These are phyloP conservation scores for Mus caroli DNA, from an alignment of 2,797 vertebrate genomes.

Conservation along the genomic window DNA sequence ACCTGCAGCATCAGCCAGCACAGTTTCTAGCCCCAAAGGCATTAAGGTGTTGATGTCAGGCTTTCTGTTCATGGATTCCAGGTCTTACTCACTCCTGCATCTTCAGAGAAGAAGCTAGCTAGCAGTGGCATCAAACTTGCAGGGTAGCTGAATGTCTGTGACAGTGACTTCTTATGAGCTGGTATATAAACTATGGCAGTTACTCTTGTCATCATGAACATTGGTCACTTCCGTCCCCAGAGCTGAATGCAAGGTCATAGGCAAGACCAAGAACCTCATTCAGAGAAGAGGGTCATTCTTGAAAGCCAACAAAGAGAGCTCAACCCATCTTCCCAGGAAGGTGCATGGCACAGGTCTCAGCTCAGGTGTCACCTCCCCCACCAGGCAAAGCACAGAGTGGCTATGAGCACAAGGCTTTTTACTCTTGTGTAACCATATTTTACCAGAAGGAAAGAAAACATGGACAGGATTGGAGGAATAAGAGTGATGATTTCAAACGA, in stretches of 20 bases:
- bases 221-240: neutral
- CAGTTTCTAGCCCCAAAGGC: too few species aligned
- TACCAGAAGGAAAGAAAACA: neutral
- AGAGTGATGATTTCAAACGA: neutral
- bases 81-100: neutral
- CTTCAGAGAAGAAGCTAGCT: neutral
- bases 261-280: neutral
- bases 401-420: neutral
- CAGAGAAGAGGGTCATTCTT: neutral
- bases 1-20: neutral
- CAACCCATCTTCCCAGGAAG: neutral
- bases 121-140: neutral
- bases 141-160: neutral
- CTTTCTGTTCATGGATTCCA: neutral
- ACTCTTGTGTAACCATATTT: neutral
- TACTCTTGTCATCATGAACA: neutral
- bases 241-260: neutral
- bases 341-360: neutral
- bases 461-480: fast-evolving
- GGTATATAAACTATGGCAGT: fast-evolving
- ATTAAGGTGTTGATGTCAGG: neutral
- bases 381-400: neutral
- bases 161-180: neutral
- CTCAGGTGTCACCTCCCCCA: neutral
- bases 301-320: neutral